A percentile compares a stretch with the other conserved stretches of the same genome.
These are phyloP conservation scores for Ormyrus thymus DNA, from an alignment of 2,888 invertebrate species.

Conservation along the genomic window DNA sequence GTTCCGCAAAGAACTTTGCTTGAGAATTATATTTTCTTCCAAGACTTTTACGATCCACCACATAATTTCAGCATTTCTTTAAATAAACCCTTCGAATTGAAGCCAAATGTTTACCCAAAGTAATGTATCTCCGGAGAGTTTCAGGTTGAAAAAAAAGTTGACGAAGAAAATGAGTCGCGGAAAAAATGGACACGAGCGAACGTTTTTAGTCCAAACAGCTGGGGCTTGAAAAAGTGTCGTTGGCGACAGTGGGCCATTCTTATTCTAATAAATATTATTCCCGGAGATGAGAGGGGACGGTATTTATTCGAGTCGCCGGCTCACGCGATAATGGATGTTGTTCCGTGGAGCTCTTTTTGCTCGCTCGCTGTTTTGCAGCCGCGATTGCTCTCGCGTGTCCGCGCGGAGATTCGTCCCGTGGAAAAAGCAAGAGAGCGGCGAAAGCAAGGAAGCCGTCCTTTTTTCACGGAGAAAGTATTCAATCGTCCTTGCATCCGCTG, in stretches of 20 bases:
- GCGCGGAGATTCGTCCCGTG: not conserved
- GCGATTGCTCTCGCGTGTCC: not conserved
- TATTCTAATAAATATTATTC: conserved; percentile 3
- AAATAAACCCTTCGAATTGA: too few relatives aligned
- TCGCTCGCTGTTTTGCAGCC: not conserved
- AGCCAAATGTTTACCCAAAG: too few relatives aligned
- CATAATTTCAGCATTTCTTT: too few relatives aligned
- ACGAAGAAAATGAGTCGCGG: too few relatives aligned
- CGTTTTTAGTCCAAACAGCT: too few relatives aligned
- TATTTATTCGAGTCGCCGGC: not conserved
- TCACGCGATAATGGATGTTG: conserved; percentile 35
- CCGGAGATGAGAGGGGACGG: not conserved
- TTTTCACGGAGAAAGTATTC: conserved; percentile 44
- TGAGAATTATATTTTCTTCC: too few relatives aligned
- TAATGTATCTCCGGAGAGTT: too few relatives aligned
- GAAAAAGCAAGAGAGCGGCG: not conserved
- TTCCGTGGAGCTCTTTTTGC: not conserved
- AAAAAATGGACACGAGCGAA: too few relatives aligned
- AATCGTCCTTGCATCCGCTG: conserved; percentile 51
- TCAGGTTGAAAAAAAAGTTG: too few relatives aligned
- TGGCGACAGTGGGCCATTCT: not conserved
- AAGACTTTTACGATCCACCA: too few relatives aligned
- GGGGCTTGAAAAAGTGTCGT: not conserved
- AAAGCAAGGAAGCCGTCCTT: not conserved
- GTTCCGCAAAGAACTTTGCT: too few relatives aligned